Conservation (phyloP, 2,888 invertebrate genomes). For the Ennomos erosarius region DNA sequence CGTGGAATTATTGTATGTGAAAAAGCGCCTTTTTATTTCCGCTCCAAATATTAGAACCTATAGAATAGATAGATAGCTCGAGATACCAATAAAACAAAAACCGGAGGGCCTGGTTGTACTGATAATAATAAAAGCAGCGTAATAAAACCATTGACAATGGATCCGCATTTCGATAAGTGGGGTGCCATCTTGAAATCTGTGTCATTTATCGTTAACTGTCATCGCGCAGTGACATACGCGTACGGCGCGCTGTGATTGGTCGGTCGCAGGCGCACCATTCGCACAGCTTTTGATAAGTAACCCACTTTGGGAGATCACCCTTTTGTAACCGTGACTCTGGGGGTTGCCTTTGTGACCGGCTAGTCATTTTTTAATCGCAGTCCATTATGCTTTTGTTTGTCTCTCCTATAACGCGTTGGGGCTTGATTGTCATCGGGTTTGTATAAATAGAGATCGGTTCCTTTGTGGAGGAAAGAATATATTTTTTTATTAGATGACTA, state of each 20-base stretch:
- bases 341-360: conserved; percentile 75
- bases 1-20: too few relatives aligned
- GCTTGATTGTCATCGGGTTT: conserved; percentile 18
- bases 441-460: conserved; percentile 12
- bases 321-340: conserved; percentile 77
- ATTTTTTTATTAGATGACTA: too few relatives aligned
- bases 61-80: too few relatives aligned
- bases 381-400: conserved; percentile 61
- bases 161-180: conserved; percentile 43
- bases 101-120: conserved; percentile 1
- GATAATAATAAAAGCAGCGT: conserved; percentile 28
- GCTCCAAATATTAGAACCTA: too few relatives aligned
- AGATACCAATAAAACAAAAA: neutral
- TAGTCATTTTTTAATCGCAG: conserved; percentile 73
- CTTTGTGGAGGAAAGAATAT: conserved; percentile 7
- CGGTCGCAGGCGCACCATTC: conserved; percentile 29
- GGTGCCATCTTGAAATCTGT: conserved; percentile 77
- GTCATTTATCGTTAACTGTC: conserved; percentile 62
- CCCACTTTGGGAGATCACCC: conserved; percentile 82
- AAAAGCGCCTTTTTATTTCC: too few relatives aligned
- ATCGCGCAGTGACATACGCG: conserved; percentile 54
- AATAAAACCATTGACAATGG: conserved; percentile 38
- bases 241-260: conserved; percentile 61
- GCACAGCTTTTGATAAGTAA: conserved; percentile 65
- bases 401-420: conserved; percentile 34